Conservation (phyloP, 2,113 vertebrate genomes). For the Boulengerochromis microlepis region DNA sequence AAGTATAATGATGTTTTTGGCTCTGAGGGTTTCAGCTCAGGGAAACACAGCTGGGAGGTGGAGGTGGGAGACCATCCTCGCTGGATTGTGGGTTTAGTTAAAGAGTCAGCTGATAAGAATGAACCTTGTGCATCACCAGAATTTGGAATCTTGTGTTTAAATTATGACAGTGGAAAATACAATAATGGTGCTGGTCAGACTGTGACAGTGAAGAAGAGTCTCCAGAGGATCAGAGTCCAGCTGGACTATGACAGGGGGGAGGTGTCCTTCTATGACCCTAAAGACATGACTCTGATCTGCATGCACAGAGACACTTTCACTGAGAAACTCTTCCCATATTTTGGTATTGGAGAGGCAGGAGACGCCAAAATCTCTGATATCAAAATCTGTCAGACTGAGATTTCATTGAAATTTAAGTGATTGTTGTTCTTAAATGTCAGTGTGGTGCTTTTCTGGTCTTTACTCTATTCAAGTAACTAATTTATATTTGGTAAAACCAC, state of each 20-base stretch:
- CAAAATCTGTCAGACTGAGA: accelerated
- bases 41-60: too few relatives aligned
- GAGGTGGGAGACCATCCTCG: too few relatives aligned
- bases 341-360: accelerated
- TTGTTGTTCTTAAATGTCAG: too few relatives aligned
- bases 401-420: neutral
- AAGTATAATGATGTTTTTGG: too few relatives aligned
- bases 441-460: too few relatives aligned
- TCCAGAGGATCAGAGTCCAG: neutral
- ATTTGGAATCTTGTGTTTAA: accelerated
- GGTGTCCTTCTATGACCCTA: neutral
- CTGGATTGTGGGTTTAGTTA: too few relatives aligned
- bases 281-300: accelerated
- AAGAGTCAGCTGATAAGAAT: accelerated
- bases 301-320: accelerated
- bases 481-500: too few relatives aligned
- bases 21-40: too few relatives aligned
- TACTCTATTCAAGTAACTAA: accelerated
- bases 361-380: accelerated
- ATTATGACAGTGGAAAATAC: accelerated
- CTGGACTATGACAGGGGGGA: neutral
- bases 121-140: accelerated
- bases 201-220: accelerated
- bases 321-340: accelerated
- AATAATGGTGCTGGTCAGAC: accelerated